Conservation (phyloP, 2,113 vertebrate genomes). For the Donacobius atricapilla region DNA sequence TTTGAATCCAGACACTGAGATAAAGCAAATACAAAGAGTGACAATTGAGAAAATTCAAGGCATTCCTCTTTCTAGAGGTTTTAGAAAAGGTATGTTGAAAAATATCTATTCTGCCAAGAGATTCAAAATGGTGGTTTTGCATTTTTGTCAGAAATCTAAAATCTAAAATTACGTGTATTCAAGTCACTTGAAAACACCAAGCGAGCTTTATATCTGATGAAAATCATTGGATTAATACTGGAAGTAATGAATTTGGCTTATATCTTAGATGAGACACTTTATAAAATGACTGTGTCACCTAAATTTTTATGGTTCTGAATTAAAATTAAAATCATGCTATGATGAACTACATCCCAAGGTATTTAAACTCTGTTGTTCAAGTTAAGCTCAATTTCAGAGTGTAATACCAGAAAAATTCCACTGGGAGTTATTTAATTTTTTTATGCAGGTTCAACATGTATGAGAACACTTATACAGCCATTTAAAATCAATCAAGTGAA, state of each 20-base stretch:
- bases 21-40: not conserved
- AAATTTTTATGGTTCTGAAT: not conserved
- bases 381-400: conserved; percentile 40
- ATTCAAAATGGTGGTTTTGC: not conserved
- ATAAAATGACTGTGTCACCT: not conserved
- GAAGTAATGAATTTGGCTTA: not conserved
- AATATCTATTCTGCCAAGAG: not conserved
- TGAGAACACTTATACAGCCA: conserved; percentile 29
- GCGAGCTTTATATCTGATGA: not conserved
- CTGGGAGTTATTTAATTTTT: conserved; percentile 43
- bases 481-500: conserved; percentile 57
- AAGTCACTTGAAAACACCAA: not conserved
- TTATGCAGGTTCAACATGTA: conserved; percentile 33
- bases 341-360: conserved; percentile 5
- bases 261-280: not conserved
- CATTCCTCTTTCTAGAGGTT: not conserved
- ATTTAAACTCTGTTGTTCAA: conserved; percentile 38
- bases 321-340: not conserved
- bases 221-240: not conserved
- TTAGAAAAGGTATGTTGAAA: not conserved
- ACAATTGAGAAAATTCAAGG: not conserved
- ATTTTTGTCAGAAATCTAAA: not conserved
- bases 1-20: not conserved
- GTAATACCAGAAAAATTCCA: conserved; percentile 8
- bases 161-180: not conserved